A percentile compares a stretch with the other conserved stretches of the same genome.
phyloP scores from a whole-genome alignment of 2,113 vertebrate species.

The Dasyprocta punctata region DNA sequence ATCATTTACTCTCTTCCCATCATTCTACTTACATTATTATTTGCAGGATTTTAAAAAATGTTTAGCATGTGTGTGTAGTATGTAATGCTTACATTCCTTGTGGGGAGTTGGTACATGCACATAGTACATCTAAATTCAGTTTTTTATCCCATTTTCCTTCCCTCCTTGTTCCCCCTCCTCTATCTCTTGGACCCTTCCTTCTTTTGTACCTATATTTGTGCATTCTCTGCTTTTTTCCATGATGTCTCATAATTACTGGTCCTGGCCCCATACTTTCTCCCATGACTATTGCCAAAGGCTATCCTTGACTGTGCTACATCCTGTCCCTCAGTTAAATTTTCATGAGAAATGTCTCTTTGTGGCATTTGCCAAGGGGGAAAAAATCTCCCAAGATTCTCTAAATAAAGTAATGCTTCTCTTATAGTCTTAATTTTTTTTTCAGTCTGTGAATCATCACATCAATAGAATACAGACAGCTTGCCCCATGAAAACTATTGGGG shows the following conservation, averaged over 20 bases:
- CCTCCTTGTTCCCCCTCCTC: not conserved
- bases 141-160: not conserved
- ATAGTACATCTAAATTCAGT: not conserved
- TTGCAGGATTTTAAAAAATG: not conserved
- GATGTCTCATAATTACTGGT: constrained; percentile 61
- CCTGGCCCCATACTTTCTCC: constrained; percentile 42
- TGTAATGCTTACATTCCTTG: not conserved
- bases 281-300: constrained; percentile 74
- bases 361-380: constrained; percentile 67
- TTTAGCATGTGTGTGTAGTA: not conserved
- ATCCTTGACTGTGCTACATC: constrained; percentile 50
- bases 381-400: constrained; percentile 75
- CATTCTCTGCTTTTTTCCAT: constrained; percentile 61
- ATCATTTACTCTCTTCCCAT: constrained; percentile 30
- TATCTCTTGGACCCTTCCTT: not conserved
- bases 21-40: constrained; percentile 9
- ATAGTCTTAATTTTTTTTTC: constrained; percentile 62
- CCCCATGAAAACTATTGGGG: constrained; percentile 57
- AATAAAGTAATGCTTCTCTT: constrained; percentile 84
- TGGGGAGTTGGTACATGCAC: not conserved
- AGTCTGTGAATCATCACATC: not conserved
- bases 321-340: constrained; percentile 59
- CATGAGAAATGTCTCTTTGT: constrained; percentile 83
- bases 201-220: not conserved
- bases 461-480: not conserved